Percentiles rank a stretch among this genome's conserved stretches.
These are phyloP conservation scores for Dunckerocampus dactyliophorus DNA, from an alignment of 2,113 vertebrate species.

Conservation along the genomic window DNA sequence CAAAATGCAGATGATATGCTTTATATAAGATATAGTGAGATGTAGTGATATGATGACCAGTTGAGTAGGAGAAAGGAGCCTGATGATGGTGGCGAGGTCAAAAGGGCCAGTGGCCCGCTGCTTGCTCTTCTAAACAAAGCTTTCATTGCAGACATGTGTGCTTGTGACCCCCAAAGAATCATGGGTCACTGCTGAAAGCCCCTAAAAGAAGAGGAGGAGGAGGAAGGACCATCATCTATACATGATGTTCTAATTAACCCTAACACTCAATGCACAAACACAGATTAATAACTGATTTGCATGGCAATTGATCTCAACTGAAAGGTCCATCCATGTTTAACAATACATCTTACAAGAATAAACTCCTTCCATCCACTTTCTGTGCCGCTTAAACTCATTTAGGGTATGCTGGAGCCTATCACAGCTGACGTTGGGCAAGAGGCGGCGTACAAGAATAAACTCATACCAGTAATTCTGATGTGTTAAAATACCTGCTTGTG, in stretches of 20 bases:
- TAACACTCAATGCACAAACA: not conserved
- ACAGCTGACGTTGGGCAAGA: too few relatives aligned
- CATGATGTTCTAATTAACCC: conserved; percentile 34
- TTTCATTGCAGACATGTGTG: conserved; percentile 50
- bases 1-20: not conserved
- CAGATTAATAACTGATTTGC: not conserved
- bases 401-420: too few relatives aligned
- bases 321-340: not conserved
- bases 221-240: not conserved
- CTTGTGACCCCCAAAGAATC: conserved; percentile 47
- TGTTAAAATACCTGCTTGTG: too few relatives aligned
- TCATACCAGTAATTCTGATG: too few relatives aligned
- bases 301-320: not conserved
- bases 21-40: too few relatives aligned
- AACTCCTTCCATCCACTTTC: too few relatives aligned
- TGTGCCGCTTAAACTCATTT: too few relatives aligned
- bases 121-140: conserved; percentile 47
- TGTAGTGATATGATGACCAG: not conserved
- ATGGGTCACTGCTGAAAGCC: conserved; percentile 45
- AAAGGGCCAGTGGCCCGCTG: conserved; percentile 42
- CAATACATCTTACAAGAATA: too few relatives aligned
- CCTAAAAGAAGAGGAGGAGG: conserved; percentile 2
- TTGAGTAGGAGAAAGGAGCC: conserved; percentile 1
- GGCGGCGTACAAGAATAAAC: too few relatives aligned
- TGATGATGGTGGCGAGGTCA: conserved; percentile 59